Base-by-base conservation (phyloP, 2,113 vertebrate species). In the Turnix velox region DNA sequence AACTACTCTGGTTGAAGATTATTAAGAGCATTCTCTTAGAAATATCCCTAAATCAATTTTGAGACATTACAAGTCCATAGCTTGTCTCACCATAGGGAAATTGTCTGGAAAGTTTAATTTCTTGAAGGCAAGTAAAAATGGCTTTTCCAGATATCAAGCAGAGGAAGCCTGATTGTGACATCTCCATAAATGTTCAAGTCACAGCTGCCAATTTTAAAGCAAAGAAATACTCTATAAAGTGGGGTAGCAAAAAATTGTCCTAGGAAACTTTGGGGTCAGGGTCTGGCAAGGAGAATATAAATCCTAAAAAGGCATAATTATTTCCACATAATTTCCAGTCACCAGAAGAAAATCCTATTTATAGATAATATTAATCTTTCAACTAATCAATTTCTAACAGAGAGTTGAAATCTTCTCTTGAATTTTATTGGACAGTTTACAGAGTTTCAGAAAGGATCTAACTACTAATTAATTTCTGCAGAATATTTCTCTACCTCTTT, bases 1-100 rank as follows among this genome's bases (percentile, higher is more conserved):
- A 95, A 90, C 40, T 91, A 46, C 35, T 90, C 59, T 87, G 40
- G 7, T 25, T 95, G 63, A 85, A n/a, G 65, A 68, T 84, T 75
- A 69, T 91, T 82, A 74, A 67, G n/a, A 61, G 14, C 24, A 62
- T 84, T 94, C 13, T 88, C 33, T 66, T 45, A 93, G 73, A 95
- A 95, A 73, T 84, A 76, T 46, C 84, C 90, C 35, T 88, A 82
- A 89, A 93, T 94, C 74, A 93, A 37, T 74, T 88, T 69, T 82
- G 77, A 96, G 90, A 90, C 39, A 52, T 65, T 87, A 23, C n/a
- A 90, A 72, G 52, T 61, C 31, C 54, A 35, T 65, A 71, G 3
- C 14, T 91, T 82, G 66, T 85, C 55, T 90, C 18, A 10, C 57
- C 67, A 65, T 31, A 22, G 51, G 33, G 39, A 92, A 94, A 43